Evolutionary conservation across 2,113 vertebrate species (phyloP).

Genomic region (Onychorhynchus coronatus): DNA sequence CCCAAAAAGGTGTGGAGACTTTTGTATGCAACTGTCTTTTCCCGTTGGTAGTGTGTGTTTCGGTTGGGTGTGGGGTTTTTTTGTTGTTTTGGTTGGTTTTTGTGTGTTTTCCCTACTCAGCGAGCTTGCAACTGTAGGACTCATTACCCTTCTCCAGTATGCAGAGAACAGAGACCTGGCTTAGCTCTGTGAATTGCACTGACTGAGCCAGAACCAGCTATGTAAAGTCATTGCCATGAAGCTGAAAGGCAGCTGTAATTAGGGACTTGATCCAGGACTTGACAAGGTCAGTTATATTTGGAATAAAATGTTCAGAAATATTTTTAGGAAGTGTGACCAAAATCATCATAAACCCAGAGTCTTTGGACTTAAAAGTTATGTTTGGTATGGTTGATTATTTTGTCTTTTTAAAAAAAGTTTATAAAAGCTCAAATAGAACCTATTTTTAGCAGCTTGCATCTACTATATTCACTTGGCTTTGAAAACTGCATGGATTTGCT

Average conservation of each 20-base stretch:
- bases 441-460: neutral
- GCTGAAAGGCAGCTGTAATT: slow-evolving; percentile 39
- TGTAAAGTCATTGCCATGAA: slow-evolving; percentile 1
- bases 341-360: neutral
- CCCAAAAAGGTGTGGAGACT: neutral
- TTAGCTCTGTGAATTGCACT: neutral
- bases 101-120: neutral
- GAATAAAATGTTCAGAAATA: neutral
- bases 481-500: neutral
- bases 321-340: neutral
- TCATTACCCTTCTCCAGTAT: neutral
- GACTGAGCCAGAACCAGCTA: neutral
- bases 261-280: neutral
- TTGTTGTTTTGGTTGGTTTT: neutral
- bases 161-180: neutral
- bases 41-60: neutral
- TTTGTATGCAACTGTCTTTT: neutral
- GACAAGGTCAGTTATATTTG: slow-evolving; percentile 35
- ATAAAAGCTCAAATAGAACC: neutral
- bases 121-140: neutral
- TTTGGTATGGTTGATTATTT: neutral
- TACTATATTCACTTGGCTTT: neutral
- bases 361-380: neutral
- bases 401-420: neutral
- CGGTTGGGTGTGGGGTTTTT: neutral